Conservation (phyloP, 2,797 vertebrate species). For the Alcedo atthis region DNA sequence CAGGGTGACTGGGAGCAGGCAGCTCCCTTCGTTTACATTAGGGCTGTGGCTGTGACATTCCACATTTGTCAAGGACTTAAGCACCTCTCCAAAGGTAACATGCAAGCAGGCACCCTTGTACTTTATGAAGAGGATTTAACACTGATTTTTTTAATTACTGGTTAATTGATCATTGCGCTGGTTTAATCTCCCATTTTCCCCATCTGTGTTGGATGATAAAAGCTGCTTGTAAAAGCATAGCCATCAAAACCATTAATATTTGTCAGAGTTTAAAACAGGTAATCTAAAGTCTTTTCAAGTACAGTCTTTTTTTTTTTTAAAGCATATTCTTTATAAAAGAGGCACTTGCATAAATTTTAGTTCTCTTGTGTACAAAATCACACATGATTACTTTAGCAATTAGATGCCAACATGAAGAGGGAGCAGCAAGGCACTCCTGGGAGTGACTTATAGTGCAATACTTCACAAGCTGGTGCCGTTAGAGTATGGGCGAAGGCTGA, state of each 20-base stretch:
- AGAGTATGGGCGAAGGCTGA: constrained; percentile 1
- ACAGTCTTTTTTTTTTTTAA: neutral
- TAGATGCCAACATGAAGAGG: neutral
- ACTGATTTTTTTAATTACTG: neutral
- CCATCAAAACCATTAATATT: neutral
- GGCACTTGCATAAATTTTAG: neutral
- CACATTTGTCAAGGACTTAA: neutral
- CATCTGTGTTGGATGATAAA: neutral
- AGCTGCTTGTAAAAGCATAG: neutral
- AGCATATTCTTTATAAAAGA: neutral
- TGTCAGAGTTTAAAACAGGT: neutral
- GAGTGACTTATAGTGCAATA: neutral
- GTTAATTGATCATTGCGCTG: neutral
- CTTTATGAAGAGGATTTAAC: neutral
- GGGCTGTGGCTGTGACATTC: neutral
- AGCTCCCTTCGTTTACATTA: neutral
- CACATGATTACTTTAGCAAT: neutral
- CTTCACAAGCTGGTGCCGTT: neutral
- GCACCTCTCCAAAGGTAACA: neutral
- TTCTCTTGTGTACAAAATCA: neutral
- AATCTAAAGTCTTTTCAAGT: neutral
- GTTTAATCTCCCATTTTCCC: neutral
- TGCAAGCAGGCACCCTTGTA: neutral
- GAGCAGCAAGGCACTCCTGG: neutral
- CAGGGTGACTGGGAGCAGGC: rapidly evolving